Base-by-base conservation (phyloP, 1,140 invertebrate genomes). In the Sitophilus oryzae region DNA sequence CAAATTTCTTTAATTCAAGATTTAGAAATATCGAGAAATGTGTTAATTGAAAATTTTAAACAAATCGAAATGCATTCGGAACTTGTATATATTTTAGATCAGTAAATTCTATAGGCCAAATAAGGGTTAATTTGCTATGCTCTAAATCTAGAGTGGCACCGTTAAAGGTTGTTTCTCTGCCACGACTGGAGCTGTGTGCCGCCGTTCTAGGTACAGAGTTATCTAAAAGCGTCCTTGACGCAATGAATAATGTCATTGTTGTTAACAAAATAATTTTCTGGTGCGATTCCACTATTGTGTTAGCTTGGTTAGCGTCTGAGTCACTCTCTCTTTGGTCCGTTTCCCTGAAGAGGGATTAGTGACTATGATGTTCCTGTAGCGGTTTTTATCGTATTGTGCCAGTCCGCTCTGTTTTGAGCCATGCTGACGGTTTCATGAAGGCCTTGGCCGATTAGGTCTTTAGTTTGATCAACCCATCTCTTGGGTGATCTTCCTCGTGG, bases 181-280 rank as follows among this genome's bases (percentile, higher is more conserved):
- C 46, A 10, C 20, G 53, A 8, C 34, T 56, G 15, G 46, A 56
- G 36, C 20, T 49, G 16, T 56, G 45, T 34, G 53, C 55, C 23
- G 69, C 72, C 0, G 2, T 67, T 18, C 18, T 75, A 10, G 49
- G 64, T 8, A 58, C 67, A 37, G 43, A 52, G 9, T 41, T 72
- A 38, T 36, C 65, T 14, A 19, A 58, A 1, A 58, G 51, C 30
- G 41, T 67, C 18, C 35, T 16, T 3, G 22, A 30, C 0, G 23
- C 58, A 22, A 48, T 67, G 14, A 53, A 54, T 19, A n/a, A n/a
- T n/a, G n/a, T n/a, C n/a, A n/a, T n/a, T n/a, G n/a, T n/a, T n/a
- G n/a, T n/a, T n/a, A n/a, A n/a, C n/a, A n/a, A n/a, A n/a, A n/a
- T n/a, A 16, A 41, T 9, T 38, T 58, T 21, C 21, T 65, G 63